A percentile compares a stretch with the other conserved stretches of the same genome.
Conservation (phyloP, 2,113 vertebrate genomes). For the Vidua macroura region DNA sequence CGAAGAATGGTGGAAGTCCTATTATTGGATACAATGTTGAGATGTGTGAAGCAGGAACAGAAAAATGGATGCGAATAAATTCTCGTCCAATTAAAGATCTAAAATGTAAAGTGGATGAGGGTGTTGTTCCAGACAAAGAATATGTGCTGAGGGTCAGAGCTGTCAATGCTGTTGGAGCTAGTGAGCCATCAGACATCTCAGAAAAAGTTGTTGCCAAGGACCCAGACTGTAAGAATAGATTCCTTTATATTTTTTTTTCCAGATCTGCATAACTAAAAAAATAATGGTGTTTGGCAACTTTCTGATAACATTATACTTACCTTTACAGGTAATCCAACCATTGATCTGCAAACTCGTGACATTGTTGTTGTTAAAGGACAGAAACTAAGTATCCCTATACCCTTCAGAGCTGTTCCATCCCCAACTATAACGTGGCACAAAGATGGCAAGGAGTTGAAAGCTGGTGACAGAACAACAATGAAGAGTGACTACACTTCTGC, state of each 20-base stretch:
- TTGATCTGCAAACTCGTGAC: constrained; percentile 86
- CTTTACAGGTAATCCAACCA: constrained; percentile 85
- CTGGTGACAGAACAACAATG: constrained; percentile 83
- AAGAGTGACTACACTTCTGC: constrained; percentile 85
- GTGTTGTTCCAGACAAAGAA: constrained; percentile 93
- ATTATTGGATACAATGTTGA: constrained; percentile 95
- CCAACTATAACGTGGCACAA: constrained; percentile 93
- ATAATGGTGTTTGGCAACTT: neutral
- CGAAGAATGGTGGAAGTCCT: constrained; percentile 91
- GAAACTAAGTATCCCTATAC: constrained; percentile 87
- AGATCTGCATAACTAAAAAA: neutral
- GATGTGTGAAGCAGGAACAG: constrained; percentile 91
- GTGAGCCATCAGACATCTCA: constrained; percentile 92
- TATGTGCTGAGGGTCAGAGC: constrained; percentile 93
- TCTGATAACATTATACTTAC: neutral
- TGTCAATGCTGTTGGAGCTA: constrained; percentile 89
- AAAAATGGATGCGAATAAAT: constrained; percentile 97
- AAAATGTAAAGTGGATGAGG: constrained; percentile 90
- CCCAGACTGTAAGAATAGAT: constrained; percentile 88
- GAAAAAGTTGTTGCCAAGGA: constrained; percentile 95
- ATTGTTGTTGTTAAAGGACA: constrained; percentile 91
- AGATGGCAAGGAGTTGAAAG: constrained; percentile 86
- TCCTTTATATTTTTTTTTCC: neutral
- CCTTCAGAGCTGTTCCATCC: constrained; percentile 90
- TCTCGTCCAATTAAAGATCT: constrained; percentile 92